A percentile compares a stretch with the other conserved stretches of the same genome.
Evolutionary conservation across 23 tunicate genomes (phyloP).

Genomic region (Halocynthia aurantium): DNA sequence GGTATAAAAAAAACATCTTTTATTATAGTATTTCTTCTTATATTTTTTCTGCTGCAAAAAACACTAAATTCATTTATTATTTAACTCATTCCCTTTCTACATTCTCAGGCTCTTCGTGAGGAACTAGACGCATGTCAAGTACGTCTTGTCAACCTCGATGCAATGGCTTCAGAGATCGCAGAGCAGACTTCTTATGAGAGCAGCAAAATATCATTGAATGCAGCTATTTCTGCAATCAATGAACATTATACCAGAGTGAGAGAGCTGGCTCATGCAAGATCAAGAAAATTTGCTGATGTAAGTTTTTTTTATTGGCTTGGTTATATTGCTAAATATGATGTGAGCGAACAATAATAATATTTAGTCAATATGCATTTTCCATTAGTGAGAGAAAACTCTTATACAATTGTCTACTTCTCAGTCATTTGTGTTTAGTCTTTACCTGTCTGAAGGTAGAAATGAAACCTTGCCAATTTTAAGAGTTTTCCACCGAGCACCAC

Average conservation of each 20-base stretch:
- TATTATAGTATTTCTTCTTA: neutral
- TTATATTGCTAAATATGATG: no score
- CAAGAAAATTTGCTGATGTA: conserved; percentile 31
- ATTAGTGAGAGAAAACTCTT: no score
- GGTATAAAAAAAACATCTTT: neutral
- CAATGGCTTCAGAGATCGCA: conserved; percentile 73
- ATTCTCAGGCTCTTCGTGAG: conserved; percentile 21
- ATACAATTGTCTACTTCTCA: no score
- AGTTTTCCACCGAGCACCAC: neutral
- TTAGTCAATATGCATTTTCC: no score
- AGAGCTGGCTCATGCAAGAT: conserved; percentile 50
- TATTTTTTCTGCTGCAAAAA: neutral
- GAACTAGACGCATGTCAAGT: conserved; percentile 58
- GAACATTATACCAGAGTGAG: conserved; percentile 70
- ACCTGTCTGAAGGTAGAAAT: neutral
- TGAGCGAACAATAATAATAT: no score
- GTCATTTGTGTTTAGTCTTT: neutral
- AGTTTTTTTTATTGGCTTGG: no score
- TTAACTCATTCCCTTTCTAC: neutral
- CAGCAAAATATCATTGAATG: conserved; percentile 77
- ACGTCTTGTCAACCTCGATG: conserved; percentile 65
- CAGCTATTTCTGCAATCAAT: conserved; percentile 63
- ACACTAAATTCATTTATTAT: neutral
- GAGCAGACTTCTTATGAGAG: conserved; percentile 69
- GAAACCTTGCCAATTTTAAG: neutral